phyloP scores from a whole-genome alignment of 2,113 vertebrate species.

The Nothobranchius kuhntae region DNA sequence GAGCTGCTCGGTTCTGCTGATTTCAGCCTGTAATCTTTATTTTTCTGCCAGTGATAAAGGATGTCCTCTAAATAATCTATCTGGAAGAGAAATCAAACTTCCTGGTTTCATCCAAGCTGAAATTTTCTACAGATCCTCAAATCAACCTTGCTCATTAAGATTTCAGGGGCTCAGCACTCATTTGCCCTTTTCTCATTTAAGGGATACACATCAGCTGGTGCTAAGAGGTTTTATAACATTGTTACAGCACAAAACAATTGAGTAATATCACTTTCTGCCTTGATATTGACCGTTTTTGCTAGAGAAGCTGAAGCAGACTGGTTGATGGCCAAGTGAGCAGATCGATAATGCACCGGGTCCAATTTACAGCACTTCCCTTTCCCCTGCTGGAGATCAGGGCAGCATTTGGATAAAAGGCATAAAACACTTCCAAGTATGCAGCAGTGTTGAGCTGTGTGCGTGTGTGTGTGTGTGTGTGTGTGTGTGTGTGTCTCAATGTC shows the following conservation, averaged over 20 bases:
- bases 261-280: slow-evolving; percentile 48
- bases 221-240: slow-evolving; percentile 45
- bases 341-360: slow-evolving; percentile 47
- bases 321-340: slow-evolving; percentile 20
- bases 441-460: background rate
- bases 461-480: slow-evolving; percentile 11
- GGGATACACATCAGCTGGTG: slow-evolving; percentile 18
- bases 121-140: background rate
- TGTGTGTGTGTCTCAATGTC: slow-evolving; percentile 42
- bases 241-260: slow-evolving; percentile 20
- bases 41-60: slow-evolving; percentile 3
- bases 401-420: background rate
- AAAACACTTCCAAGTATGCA: slow-evolving; percentile 1
- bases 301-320: slow-evolving; percentile 29
- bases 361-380: slow-evolving; percentile 28
- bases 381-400: slow-evolving; percentile 1
- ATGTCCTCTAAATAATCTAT: background rate
- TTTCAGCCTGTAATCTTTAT: slow-evolving; percentile 13
- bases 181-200: slow-evolving; percentile 11
- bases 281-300: slow-evolving; percentile 45
- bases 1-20: slow-evolving; percentile 21
- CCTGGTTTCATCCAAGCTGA: background rate
- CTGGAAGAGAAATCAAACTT: slow-evolving; percentile 5
- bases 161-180: slow-evolving; percentile 1
- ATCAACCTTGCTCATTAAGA: background rate